Evolutionary conservation across 2,113 vertebrate genomes (phyloP), one percentile per base, ranked within the genome.

Genomic region (Montifringilla adamsi): DNA sequence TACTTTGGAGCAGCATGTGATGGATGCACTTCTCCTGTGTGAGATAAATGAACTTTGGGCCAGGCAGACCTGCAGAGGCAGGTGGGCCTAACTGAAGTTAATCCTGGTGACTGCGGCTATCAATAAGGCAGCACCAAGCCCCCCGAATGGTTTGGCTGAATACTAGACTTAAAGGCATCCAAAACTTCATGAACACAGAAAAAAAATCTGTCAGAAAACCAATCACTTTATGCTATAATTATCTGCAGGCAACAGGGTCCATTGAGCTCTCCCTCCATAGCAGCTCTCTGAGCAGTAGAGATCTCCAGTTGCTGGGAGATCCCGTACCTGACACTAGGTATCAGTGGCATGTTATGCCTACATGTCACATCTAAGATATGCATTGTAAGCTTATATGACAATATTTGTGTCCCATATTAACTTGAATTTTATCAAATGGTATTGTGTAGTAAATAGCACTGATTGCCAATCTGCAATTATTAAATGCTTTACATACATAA

Each of bases 201-300:
- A 52, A 37, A 90, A 47, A 67, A 39, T 43, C 19, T 52, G 33
- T 33, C 13, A 60, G 24, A 35, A 89, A 46, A 28, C 44, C 18
- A 56, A 14, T 4, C 13, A 14, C 5, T 47, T 56, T 47, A 15
- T 12, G 0, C 47, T 56, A 20, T n/a, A 26, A 80, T 47, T 37
- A 31, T 6, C 47, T 62, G 12, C 14, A 81, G n/a, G 4, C 52
- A 52, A 22, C 10, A 47, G 21, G 6, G 44, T 5, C 16, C 1
- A 1, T 31, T 47, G 33, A 82, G 13, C 4, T 53, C 11, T 58
- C 5, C 8, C 23, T 53, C 27, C 3, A 8, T 0, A 67, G 17
- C 19, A 69, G 31, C n/a, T 68, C 22, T 6, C 26, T 62, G 14
- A 13, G 3, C 0, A 0, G 6, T 9, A 13, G 7, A 11, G 11